phyloP scores from a whole-genome alignment of 2,113 vertebrate species.

The Mastomys coucha region DNA sequence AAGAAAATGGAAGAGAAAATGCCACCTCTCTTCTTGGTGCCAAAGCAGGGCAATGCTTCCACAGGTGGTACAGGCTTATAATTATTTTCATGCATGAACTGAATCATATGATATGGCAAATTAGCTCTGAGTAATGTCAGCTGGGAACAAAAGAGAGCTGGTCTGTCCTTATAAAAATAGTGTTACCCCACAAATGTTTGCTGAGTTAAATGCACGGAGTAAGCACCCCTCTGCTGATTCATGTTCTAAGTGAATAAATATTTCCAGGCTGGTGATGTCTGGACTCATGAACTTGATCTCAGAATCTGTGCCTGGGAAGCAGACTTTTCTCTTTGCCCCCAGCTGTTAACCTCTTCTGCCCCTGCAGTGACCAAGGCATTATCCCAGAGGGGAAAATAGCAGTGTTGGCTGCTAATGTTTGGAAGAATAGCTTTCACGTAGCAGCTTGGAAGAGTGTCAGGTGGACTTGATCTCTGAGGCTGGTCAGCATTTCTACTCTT shows the following conservation, averaged over 20 bases:
- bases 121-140: conserved; percentile 46
- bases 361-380: neutral
- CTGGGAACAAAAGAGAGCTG: conserved; percentile 54
- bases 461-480: neutral
- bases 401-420: neutral
- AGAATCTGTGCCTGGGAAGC: neutral
- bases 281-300: conserved; percentile 1
- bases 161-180: conserved; percentile 56
- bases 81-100: conserved; percentile 18
- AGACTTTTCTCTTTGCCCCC: neutral
- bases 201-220: conserved; percentile 44
- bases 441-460: conserved; percentile 25
- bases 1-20: neutral
- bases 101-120: conserved; percentile 5
- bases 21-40: neutral
- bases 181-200: conserved; percentile 42
- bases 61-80: neutral
- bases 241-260: conserved; percentile 58
- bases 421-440: conserved; percentile 37
- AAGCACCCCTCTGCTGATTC: conserved; percentile 61
- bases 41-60: conserved; percentile 22
- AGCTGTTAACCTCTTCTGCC: neutral
- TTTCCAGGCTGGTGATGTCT: conserved; percentile 54
- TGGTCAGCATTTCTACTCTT: conserved; percentile 17
- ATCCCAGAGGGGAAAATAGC: conserved; percentile 37